A percentile compares a stretch with the other conserved stretches of the same genome.
phyloP scores from a whole-genome alignment of 2,888 invertebrate species.

The Zele albiditarsus region DNA sequence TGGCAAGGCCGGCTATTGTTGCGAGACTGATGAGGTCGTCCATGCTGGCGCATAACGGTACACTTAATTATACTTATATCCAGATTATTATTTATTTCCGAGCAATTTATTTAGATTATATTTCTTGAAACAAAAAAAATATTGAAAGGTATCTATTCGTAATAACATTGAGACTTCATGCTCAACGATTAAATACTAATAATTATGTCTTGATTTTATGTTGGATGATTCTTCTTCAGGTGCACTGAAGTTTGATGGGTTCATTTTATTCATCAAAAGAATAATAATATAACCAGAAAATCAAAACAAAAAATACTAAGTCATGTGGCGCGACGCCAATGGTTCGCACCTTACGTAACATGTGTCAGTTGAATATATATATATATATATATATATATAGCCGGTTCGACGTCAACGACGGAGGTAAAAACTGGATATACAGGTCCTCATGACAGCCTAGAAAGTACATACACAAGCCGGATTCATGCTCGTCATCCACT shows the following conservation, averaged over 20 bases:
- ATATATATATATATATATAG: neutral
- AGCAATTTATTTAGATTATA: neutral
- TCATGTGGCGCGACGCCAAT: constrained; percentile 22
- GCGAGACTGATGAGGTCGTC: constrained; percentile 49
- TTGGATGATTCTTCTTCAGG: neutral
- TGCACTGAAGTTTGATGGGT: neutral
- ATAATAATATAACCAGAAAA: neutral
- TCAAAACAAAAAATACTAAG: constrained; percentile 14
- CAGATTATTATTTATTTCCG: constrained; percentile 1
- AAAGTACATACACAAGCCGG: constrained; percentile 25
- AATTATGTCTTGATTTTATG: neutral
- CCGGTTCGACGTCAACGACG: constrained; percentile 45
- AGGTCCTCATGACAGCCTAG: constrained; percentile 54
- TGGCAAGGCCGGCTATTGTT: constrained; percentile 54
- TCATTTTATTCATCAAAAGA: neutral
- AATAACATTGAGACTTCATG: neutral
- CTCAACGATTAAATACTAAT: neutral
- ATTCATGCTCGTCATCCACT: constrained; percentile 34
- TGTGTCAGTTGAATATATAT: neutral
- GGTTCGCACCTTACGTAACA: constrained; percentile 51
- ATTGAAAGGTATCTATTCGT: neutral
- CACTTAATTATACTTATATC: constrained; percentile 6
- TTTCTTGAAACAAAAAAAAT: neutral
- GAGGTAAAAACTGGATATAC: constrained; percentile 63
- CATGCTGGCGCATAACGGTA: constrained; percentile 48